phyloP scores from a whole-genome alignment of 2,888 invertebrate species.

The Acanthosepion esculentum region DNA sequence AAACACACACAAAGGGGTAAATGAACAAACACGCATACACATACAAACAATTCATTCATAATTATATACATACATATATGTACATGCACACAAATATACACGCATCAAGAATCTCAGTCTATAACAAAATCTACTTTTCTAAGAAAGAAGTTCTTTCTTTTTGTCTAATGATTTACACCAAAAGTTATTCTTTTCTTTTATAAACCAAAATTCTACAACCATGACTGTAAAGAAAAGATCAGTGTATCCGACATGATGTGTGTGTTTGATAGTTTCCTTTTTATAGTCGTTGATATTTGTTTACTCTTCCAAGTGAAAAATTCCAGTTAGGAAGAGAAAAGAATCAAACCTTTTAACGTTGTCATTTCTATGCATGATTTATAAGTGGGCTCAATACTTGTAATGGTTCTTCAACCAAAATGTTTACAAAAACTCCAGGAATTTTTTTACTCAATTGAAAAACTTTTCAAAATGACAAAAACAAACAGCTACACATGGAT shows the following conservation, averaged over 20 bases:
- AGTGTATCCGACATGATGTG: background rate
- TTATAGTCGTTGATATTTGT: slow-evolving; percentile 13
- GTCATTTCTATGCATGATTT: slow-evolving; percentile 33
- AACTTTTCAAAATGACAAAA: background rate
- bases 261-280: background rate
- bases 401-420: background rate
- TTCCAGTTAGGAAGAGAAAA: background rate
- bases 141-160: background rate
- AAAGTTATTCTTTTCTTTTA: background rate
- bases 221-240: background rate
- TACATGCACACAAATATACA: background rate
- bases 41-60: too few relatives aligned
- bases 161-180: background rate
- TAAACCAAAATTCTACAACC: background rate
- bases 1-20: too few relatives aligned
- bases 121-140: background rate
- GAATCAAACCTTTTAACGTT: background rate
- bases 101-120: background rate
- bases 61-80: background rate
- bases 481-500: background rate
- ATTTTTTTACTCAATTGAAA: slow-evolving; percentile 13
- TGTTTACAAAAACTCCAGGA: slow-evolving; percentile 33
- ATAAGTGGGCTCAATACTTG: slow-evolving; percentile 23
- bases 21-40: too few relatives aligned
- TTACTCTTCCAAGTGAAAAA: slow-evolving; percentile 33